Conservation (phyloP, 2,113 vertebrate genomes). For the Piaya cayana region DNA sequence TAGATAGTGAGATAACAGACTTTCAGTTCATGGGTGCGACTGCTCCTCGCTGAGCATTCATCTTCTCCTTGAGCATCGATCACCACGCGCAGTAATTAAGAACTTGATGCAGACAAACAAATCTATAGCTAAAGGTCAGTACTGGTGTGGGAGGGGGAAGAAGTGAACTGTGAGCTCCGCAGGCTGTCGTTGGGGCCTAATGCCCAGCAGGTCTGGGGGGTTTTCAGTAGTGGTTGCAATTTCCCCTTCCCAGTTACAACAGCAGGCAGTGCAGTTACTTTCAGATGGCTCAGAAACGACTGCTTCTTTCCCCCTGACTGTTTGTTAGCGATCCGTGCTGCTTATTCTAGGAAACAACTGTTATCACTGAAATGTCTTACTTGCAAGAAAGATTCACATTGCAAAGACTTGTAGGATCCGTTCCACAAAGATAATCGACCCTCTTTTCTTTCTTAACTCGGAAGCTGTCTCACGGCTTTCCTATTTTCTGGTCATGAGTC, state of each 20-base stretch:
- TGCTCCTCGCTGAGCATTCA: neutral
- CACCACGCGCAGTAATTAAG: accelerated
- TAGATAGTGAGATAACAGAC: neutral
- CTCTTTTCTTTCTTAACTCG: neutral
- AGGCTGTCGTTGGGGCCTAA: neutral
- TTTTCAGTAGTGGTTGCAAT: neutral
- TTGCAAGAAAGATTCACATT: accelerated
- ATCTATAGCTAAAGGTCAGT: neutral
- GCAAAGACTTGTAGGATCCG: accelerated
- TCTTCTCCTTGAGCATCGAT: neutral
- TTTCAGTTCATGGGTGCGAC: neutral
- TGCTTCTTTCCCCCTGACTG: accelerated
- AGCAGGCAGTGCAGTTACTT: neutral
- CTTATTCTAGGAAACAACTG: neutral
- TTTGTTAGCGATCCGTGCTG: neutral
- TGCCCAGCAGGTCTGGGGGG: neutral
- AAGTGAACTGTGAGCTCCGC: accelerated
- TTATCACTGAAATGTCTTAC: accelerated
- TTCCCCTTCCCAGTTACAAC: neutral
- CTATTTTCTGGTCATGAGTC: neutral
- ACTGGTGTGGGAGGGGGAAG: neutral
- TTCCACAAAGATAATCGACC: neutral
- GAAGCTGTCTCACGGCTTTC: neutral
- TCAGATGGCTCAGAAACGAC: neutral
- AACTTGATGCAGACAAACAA: neutral